Conservation (phyloP, 2,888 invertebrate genomes). For the Hipparchia sbordonii region DNA sequence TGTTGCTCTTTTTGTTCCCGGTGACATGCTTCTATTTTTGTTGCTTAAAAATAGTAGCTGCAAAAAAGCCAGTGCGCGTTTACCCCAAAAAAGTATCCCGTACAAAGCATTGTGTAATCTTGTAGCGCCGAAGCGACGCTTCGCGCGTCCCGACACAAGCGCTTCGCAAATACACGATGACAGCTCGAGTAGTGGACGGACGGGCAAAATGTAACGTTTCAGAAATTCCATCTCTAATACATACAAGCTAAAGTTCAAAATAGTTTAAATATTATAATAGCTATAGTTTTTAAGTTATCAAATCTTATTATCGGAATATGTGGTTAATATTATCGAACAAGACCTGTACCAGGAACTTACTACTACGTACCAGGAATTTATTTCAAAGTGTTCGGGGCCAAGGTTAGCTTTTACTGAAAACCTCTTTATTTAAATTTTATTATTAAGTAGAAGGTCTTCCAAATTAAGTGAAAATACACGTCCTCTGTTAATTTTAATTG, state of each 20-base stretch:
- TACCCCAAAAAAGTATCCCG: slow-evolving; percentile 9
- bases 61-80: neutral
- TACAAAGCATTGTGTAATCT: slow-evolving; percentile 11
- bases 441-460: too few species aligned
- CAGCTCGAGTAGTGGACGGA: slow-evolving; percentile 16
- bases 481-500: too few species aligned
- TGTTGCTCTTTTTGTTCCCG: neutral
- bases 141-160: slow-evolving; percentile 41
- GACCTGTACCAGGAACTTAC: neutral
- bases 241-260: neutral
- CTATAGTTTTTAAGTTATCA: neutral
- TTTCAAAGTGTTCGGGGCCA: neutral
- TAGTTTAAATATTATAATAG: neutral
- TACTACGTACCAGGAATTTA: neutral
- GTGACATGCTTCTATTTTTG: neutral
- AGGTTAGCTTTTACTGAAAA: neutral
- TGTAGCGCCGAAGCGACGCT: slow-evolving; percentile 24
- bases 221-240: slow-evolving; percentile 1
- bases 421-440: neutral
- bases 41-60: neutral
- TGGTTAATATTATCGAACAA: too few species aligned
- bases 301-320: neutral
- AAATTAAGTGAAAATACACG: too few species aligned
- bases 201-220: neutral
- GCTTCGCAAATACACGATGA: slow-evolving; percentile 43